These are phyloP conservation scores for Caenorhabditis sp. DNA, from an alignment of 2,888 invertebrate genomes.

Conservation along the genomic window DNA sequence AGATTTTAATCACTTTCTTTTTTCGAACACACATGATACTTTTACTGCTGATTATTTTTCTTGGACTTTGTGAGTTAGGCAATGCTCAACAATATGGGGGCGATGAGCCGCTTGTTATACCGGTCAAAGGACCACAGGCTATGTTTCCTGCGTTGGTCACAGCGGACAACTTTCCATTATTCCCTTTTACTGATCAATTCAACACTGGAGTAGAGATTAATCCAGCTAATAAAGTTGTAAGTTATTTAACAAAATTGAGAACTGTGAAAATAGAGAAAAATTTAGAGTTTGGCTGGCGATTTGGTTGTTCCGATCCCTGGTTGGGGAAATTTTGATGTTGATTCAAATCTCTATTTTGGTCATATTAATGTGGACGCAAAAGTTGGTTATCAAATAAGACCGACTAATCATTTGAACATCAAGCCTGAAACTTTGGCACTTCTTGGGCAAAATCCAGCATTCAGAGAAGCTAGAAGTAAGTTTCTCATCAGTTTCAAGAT, in stretches of 20 bases:
- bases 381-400: constrained; percentile 61
- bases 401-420: constrained; percentile 62
- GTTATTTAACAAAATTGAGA: constrained; percentile 13
- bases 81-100: constrained; percentile 57
- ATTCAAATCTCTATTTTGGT: constrained; percentile 59
- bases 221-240: constrained; percentile 64
- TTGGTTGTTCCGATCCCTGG: constrained; percentile 65
- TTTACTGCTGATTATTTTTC: background rate
- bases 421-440: constrained; percentile 62
- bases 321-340: constrained; percentile 67
- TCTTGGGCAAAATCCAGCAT: constrained; percentile 60
- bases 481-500: background rate
- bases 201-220: constrained; percentile 63
- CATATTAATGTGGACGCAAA: constrained; percentile 56
- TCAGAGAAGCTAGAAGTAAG: constrained; percentile 62
- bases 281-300: constrained; percentile 62
- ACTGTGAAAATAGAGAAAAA: background rate
- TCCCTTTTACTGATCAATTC: constrained; percentile 66
- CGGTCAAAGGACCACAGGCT: constrained; percentile 53
- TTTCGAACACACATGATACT: background rate
- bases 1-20: background rate
- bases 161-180: constrained; percentile 66
- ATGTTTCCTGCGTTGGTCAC: constrained; percentile 62
- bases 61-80: constrained; percentile 5
- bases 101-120: constrained; percentile 61